Evolutionary conservation across 2,888 invertebrate genomes (phyloP).

Genomic region (Punctoribates punctum): DNA sequence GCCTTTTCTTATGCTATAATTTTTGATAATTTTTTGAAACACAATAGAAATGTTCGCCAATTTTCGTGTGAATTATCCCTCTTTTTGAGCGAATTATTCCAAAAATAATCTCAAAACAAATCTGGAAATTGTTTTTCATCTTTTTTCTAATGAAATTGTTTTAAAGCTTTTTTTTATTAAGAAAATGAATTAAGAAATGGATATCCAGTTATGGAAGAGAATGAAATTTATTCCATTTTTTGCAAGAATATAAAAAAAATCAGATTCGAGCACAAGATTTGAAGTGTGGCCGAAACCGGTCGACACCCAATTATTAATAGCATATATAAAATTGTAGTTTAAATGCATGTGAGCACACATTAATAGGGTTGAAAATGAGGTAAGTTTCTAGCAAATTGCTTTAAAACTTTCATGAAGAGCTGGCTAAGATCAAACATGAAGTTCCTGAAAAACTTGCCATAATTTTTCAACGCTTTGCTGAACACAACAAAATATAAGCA

Average conservation of each 20-base stretch:
- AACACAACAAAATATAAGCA: too few relatives aligned
- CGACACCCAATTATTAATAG: constrained; percentile 23
- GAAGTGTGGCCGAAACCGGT: constrained; percentile 6
- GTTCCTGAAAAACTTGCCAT: too few relatives aligned
- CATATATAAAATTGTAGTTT: background rate
- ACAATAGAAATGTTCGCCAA: background rate
- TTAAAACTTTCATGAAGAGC: too few relatives aligned
- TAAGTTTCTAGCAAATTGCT: background rate
- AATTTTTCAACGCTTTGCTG: too few relatives aligned
- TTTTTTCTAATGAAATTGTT: background rate
- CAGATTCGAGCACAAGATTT: background rate
- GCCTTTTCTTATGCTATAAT: background rate
- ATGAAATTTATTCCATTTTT: background rate
- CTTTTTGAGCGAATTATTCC: background rate
- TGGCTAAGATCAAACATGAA: too few relatives aligned
- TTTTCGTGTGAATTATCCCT: background rate
- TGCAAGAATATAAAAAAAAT: background rate
- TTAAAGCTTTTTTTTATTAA: too few relatives aligned
- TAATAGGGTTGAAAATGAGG: background rate
- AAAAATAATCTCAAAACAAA: background rate
- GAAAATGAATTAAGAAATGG: background rate
- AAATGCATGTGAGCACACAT: background rate
- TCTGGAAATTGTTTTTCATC: background rate
- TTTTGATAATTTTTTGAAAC: background rate
- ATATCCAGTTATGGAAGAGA: background rate